phyloP scores from a whole-genome alignment of 30 jellyfish, hydroid and myxozoan species.

The Hydractinia symbiolongicarpus region DNA sequence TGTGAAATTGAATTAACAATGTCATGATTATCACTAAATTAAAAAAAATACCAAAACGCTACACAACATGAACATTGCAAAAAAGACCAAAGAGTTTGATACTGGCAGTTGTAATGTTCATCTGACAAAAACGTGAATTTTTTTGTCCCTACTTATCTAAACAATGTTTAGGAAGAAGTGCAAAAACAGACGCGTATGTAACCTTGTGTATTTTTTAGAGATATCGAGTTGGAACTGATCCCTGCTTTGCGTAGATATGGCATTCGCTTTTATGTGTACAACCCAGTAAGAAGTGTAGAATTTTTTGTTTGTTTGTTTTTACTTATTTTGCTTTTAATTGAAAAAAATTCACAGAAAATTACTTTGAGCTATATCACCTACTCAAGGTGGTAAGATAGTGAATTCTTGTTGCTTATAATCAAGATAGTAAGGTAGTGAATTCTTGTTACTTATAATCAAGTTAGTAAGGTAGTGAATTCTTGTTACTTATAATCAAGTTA shows the following conservation, averaged over 20 bases:
- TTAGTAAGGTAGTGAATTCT: too few species aligned
- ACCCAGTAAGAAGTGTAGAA: constrained; percentile 53
- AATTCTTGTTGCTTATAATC: too few species aligned
- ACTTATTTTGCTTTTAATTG: background rate
- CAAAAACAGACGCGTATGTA: background rate
- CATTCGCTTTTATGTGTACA: constrained; percentile 86
- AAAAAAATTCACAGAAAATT: background rate
- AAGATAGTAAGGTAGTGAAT: too few species aligned
- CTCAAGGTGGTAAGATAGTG: background rate
- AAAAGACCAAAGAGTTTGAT: too few species aligned
- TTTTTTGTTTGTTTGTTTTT: background rate
- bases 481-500: too few species aligned
- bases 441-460: too few species aligned
- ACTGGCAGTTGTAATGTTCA: too few species aligned
- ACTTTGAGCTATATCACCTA: background rate
- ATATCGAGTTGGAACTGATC: constrained; percentile 71
- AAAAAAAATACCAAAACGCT: too few species aligned
- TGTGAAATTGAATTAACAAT: too few species aligned
- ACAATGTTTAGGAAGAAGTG: too few species aligned
- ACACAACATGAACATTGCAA: too few species aligned
- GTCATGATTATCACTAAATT: too few species aligned
- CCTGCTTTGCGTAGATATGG: constrained; percentile 85
- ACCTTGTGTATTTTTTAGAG: constrained; percentile 32
- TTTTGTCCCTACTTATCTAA: background rate
- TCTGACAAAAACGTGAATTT: background rate